Evolutionary conservation across 2,888 invertebrate genomes (phyloP).

Genomic region (Odiellus spinosus): DNA sequence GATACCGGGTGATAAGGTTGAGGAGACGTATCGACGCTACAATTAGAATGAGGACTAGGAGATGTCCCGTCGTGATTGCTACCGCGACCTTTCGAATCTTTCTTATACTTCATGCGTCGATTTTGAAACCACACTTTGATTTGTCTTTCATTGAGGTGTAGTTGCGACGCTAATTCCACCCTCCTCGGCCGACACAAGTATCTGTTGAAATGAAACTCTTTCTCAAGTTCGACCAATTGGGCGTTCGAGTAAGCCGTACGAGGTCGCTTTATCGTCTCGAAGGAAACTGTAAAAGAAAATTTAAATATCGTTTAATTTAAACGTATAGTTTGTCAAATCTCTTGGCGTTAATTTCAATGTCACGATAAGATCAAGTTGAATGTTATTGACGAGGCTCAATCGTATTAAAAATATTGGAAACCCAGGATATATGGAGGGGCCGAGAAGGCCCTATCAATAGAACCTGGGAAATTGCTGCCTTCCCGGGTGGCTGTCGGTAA

Average conservation of each 20-base stretch:
- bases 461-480: no score
- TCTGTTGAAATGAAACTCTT: conserved; percentile 16
- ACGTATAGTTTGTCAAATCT: not conserved
- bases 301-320: not conserved
- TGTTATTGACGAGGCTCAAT: no score
- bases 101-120: conserved; percentile 15
- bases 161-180: conserved; percentile 13
- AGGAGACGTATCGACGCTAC: not conserved
- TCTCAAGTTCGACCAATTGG: conserved; percentile 15
- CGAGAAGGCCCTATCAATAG: no score
- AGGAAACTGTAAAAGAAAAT: not conserved
- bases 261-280: conserved; percentile 6
- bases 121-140: conserved; percentile 18
- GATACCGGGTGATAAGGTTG: not conserved
- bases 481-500: no score
- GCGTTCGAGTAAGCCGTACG: conserved; percentile 15
- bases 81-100: conserved; percentile 11
- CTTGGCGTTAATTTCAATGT: no score
- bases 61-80: not conserved
- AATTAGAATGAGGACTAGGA: not conserved
- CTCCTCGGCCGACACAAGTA: conserved; percentile 14
- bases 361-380: no score
- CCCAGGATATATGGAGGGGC: no score
- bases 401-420: no score
- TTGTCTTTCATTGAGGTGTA: conserved; percentile 14